Percentiles rank a stretch among this genome's conserved stretches.
Evolutionary conservation across 2,888 invertebrate species (phyloP).

Genomic region (Ganaspis brasiliensis): DNA sequence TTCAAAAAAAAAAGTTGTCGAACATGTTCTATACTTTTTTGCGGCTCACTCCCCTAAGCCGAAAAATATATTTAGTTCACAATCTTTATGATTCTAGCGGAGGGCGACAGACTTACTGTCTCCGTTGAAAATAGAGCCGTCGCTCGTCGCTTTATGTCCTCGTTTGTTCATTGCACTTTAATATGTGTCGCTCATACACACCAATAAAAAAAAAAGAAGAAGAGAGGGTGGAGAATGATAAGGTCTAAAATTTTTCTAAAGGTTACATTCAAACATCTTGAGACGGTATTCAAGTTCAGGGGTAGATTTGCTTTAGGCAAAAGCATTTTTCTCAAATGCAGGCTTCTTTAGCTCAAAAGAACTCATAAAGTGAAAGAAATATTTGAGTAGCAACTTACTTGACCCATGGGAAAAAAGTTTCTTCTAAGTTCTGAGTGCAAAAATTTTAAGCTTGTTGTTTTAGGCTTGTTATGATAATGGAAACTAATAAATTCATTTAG

Average conservation of each 20-base stretch:
- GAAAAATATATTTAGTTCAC: slow-evolving; percentile 7
- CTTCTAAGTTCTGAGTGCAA: no score
- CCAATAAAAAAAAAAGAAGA: neutral
- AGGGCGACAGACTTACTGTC: slow-evolving; percentile 32
- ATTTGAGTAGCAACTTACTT: no score
- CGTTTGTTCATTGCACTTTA: slow-evolving; percentile 27
- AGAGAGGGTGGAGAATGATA: neutral
- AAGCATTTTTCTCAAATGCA: neutral
- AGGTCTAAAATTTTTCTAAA: neutral
- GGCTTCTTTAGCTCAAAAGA: neutral
- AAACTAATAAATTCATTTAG: no score
- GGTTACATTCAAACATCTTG: neutral
- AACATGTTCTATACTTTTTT: slow-evolving; percentile 15
- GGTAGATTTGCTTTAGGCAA: neutral
- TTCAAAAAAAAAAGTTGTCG: slow-evolving; percentile 16
- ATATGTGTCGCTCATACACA: slow-evolving; percentile 4
- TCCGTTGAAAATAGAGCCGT: slow-evolving; percentile 35
- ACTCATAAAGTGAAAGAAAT: no score
- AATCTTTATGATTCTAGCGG: slow-evolving; percentile 33
- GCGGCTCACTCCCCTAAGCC: slow-evolving; percentile 32
- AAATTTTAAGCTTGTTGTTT: no score
- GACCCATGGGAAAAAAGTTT: no score
- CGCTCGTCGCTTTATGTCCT: slow-evolving; percentile 22
- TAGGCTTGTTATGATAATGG: no score
- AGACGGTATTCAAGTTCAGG: slow-evolving; percentile 24